phyloP scores from a whole-genome alignment of 2,888 invertebrate genomes.

The Clostera curtula region DNA sequence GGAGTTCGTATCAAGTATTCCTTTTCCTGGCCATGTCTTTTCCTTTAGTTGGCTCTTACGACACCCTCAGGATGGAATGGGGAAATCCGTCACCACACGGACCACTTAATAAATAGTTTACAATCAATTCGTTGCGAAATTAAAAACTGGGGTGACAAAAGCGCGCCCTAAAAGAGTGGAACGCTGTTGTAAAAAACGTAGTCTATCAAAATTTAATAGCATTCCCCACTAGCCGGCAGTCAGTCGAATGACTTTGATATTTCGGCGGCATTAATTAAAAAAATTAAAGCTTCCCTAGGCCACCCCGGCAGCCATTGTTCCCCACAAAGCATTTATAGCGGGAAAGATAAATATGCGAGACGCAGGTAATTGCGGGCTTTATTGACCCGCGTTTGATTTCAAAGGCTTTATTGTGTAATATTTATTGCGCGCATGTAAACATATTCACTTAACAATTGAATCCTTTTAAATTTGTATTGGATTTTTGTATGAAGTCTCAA shows the following conservation, averaged over 20 bases:
- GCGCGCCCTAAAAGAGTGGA: constrained; percentile 32
- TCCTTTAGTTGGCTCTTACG: too few relatives aligned
- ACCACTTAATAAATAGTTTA: too few relatives aligned
- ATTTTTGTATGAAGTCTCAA: not conserved
- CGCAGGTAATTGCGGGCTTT: constrained; percentile 67
- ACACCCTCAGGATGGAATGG: too few relatives aligned
- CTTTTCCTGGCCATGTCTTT: too few relatives aligned
- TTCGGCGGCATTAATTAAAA: constrained; percentile 73
- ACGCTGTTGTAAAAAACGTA: constrained; percentile 41
- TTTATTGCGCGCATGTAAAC: constrained; percentile 26
- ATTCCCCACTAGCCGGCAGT: constrained; percentile 54
- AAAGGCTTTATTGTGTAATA: constrained; percentile 51
- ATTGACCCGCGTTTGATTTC: constrained; percentile 69
- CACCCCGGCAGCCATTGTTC: constrained; percentile 45
- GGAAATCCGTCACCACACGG: too few relatives aligned
- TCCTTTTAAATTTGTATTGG: constrained; percentile 9
- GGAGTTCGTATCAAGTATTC: too few relatives aligned
- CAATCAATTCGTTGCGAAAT: too few relatives aligned
- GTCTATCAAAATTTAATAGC: constrained; percentile 54
- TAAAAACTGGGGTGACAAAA: constrained; percentile 21
- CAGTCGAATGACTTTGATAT: constrained; percentile 70
- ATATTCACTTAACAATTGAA: constrained; percentile 25
- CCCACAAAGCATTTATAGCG: constrained; percentile 62
- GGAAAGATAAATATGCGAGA: constrained; percentile 71
- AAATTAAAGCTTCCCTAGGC: constrained; percentile 67